Conservation (phyloP, 2,888 invertebrate genomes). For the Orthonevra nobilis region DNA sequence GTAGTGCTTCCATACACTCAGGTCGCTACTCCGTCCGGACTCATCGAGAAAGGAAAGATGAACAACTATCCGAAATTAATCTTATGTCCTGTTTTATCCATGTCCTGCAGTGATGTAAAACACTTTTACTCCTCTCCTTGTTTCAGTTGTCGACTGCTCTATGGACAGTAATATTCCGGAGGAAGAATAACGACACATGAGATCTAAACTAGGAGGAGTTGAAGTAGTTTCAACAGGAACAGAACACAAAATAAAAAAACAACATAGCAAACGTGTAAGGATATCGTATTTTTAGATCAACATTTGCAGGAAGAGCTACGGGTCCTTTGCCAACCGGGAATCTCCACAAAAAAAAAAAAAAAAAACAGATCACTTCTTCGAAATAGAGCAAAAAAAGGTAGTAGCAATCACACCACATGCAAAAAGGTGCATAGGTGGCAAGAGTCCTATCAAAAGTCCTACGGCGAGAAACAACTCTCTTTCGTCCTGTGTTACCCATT, state of each 20-base stretch:
- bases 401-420: conserved; percentile 45
- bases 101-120: conserved; percentile 69
- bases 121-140: conserved; percentile 60
- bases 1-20: conserved; percentile 13
- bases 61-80: conserved; percentile 69
- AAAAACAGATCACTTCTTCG: conserved; percentile 13
- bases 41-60: conserved; percentile 65
- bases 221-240: conserved; percentile 17
- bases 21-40: conserved; percentile 13
- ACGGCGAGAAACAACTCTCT: conserved; percentile 30
- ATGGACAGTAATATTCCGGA: conserved; percentile 48
- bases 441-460: conserved; percentile 59
- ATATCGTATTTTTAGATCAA: conserved; percentile 64
- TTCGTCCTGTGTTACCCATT: conserved; percentile 37
- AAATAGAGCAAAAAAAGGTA: conserved; percentile 2
- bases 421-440: conserved; percentile 66
- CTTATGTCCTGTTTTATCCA: conserved; percentile 70
- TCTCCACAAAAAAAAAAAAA: conserved; percentile 17
- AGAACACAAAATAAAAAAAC: no score
- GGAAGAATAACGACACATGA: conserved; percentile 64
- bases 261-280: conserved; percentile 54
- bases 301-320: conserved; percentile 43
- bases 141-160: background rate
- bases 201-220: conserved; percentile 35
- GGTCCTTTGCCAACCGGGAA: no score